Percentiles rank a stretch among this genome's conserved stretches.
Evolutionary conservation across 2,113 vertebrate species (phyloP).

Genomic region (Oryctolagus cuniculus): mOryCun1.1 NC_091443.1:81324501-81325000

Average conservation of each 20-base stretch:
- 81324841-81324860: no score
- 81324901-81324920: no score
- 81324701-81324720: not conserved
- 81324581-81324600: conserved; percentile 38
- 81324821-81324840: not conserved
- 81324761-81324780: not conserved
- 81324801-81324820: not conserved
- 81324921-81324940: no score
- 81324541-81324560: not conserved
- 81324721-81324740: not conserved
- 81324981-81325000: no score
- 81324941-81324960: no score
- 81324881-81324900: no score
- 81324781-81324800: not conserved
- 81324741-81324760: not conserved
- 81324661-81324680: not conserved
- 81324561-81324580: not conserved
- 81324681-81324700: not conserved
- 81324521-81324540: conserved; percentile 12
- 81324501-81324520: not conserved
- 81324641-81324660: not conserved
- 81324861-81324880: no score
- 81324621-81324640: not conserved
- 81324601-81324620: not conserved
- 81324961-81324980: no score